Evolutionary conservation across 2,797 vertebrate species (phyloP), one percentile per base, ranked within the genome.

Genomic region (Clamator glandarius): DNA sequence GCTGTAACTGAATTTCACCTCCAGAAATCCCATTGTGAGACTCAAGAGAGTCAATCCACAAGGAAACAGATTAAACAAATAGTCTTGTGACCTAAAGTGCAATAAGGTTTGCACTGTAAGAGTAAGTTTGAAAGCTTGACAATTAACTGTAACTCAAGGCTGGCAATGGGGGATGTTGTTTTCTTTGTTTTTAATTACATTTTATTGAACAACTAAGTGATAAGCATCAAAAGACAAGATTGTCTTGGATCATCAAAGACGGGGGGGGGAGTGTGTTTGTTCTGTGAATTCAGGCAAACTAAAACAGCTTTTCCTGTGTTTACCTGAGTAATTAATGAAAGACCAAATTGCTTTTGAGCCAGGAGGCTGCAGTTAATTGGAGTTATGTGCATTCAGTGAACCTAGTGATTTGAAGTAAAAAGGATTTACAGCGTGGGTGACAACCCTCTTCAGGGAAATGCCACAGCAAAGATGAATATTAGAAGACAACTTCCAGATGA

Each of bases 241-340:
- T 91, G 88, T 68, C 93, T 97, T 97, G 96, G 84, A 97, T 96
- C 90, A 96, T 97, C 94, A 96, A 96, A 97, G 84, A 55, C 4
- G 17, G 63, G 69, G 64, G 17, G 63, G 69, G 64, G 72, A 83
- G 64, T 77, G 59, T 91, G 83, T 86, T 95, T 96, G 64, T 78
- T 97, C 69, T 74, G 75, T 84, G 76, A 95, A 66, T 63, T 90
- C 70, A 89, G 70, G 57, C 81, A 93, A 94, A 93, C 78, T 76
- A 81, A 54, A 78, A 84, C 64, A 59, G 90, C 51, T 68, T 95
- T 92, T 93, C 68, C 77, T 81, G 14, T 85, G 90, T 80, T 94
- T 95, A 88, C 76, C 64, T 82, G 68, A 68, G 68, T 91, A 92
- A 92, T 61, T 96, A 95, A 93, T 78, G 94, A 92, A 80, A 89